A percentile compares a stretch with the other conserved stretches of the same genome.
Conservation (phyloP, 2,888 invertebrate species). For the Drosophila siamana region DNA sequence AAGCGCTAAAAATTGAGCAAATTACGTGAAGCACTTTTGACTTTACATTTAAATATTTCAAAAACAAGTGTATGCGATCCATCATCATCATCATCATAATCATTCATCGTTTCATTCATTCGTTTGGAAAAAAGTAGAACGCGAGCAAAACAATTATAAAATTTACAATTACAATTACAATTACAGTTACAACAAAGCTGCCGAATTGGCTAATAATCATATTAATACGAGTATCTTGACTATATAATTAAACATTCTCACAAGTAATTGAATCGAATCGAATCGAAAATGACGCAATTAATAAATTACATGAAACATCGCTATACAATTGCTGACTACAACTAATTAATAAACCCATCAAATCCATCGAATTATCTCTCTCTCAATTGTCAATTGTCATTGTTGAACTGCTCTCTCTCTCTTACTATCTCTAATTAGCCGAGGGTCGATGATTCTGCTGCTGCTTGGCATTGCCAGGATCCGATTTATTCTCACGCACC, state of each 20-base stretch:
- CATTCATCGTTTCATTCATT: no score
- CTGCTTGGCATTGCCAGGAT: slow-evolving; percentile 52
- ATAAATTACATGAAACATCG: slow-evolving; percentile 33
- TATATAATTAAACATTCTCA: slow-evolving; percentile 27
- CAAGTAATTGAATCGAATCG: slow-evolving; percentile 25
- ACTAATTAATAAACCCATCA: slow-evolving; percentile 47
- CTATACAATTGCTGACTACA: slow-evolving; percentile 62
- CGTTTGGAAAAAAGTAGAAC: slow-evolving; percentile 25
- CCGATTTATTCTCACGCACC: slow-evolving; percentile 86
- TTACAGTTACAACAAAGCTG: slow-evolving; percentile 42
- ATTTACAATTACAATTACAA: slow-evolving; percentile 28
- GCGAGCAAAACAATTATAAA: slow-evolving; percentile 40
- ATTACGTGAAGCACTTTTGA: slow-evolving; percentile 70
- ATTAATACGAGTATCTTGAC: slow-evolving; percentile 41
- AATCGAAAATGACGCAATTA: slow-evolving; percentile 25
- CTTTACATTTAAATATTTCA: slow-evolving; percentile 34
- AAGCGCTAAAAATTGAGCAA: slow-evolving; percentile 76
- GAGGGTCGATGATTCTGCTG: slow-evolving; percentile 56
- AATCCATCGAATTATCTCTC: background rate
- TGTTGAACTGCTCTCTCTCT: slow-evolving; percentile 29
- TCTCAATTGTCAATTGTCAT: slow-evolving; percentile 62
- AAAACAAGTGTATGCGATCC: slow-evolving; percentile 3
- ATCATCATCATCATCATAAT: background rate
- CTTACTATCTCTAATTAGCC: slow-evolving; percentile 65
- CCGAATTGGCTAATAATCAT: slow-evolving; percentile 38